Percentiles rank a stretch among this genome's conserved stretches.
phyloP scores from a whole-genome alignment of 2,797 vertebrate genomes.

The Mormyrus proboscirostris region DNA sequence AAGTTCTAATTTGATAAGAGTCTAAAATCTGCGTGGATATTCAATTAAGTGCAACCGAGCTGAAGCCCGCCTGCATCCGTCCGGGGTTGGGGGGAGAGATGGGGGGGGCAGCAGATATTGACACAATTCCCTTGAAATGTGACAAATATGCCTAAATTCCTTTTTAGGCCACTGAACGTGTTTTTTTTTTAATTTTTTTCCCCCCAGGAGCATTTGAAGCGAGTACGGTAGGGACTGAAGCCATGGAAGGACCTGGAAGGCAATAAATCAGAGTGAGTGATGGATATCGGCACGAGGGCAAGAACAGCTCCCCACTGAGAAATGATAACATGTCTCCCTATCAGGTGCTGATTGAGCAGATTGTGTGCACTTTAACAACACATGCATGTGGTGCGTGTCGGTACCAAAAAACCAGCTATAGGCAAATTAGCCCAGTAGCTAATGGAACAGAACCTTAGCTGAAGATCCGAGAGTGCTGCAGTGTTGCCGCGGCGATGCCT shows the following conservation, averaged over 20 bases:
- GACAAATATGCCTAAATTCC: not conserved
- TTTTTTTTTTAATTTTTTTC: no score
- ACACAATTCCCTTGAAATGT: constrained; percentile 39
- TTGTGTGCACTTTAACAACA: constrained; percentile 55
- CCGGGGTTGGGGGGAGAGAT: constrained; percentile 56
- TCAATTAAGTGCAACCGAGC: constrained; percentile 61
- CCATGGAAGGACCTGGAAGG: not conserved
- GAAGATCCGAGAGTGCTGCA: constrained; percentile 33
- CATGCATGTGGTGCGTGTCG: constrained; percentile 57
- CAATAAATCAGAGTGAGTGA: constrained; percentile 21
- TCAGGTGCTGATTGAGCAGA: no score
- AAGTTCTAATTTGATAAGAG: constrained; percentile 50
- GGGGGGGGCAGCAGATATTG: constrained; percentile 53
- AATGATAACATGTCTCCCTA: constrained; percentile 54
- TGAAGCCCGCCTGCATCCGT: constrained; percentile 44
- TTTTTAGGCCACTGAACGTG: not conserved
- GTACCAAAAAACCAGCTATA: constrained; percentile 49
- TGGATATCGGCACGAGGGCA: not conserved
- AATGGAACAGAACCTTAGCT: not conserved
- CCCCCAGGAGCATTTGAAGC: not conserved
- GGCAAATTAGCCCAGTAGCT: constrained; percentile 35
- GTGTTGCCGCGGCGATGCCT: not conserved
- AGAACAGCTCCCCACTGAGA: constrained; percentile 32
- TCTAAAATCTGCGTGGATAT: constrained; percentile 60
- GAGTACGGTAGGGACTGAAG: not conserved